Conservation (phyloP, 2,888 invertebrate genomes). For the Brenthis ino region DNA sequence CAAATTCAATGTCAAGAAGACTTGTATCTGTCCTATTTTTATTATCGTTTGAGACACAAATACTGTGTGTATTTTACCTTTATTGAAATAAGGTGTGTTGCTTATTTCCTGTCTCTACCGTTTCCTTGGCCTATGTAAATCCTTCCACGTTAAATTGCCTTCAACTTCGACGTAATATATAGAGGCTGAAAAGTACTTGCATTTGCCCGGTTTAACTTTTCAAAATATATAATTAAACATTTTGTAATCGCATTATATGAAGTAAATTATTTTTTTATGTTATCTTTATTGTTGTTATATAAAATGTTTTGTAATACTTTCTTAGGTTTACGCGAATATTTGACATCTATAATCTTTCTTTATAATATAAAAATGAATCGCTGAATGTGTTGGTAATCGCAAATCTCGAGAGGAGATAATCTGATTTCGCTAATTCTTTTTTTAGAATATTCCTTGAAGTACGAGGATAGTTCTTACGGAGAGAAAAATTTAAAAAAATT, state of each 20-base stretch:
- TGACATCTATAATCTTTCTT: no score
- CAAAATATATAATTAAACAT: not conserved
- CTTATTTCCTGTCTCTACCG: conserved; percentile 60
- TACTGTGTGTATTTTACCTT: conserved; percentile 58
- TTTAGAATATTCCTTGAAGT: no score
- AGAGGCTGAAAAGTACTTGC: conserved; percentile 52
- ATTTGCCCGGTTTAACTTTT: conserved; percentile 40
- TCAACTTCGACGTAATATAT: conserved; percentile 50
- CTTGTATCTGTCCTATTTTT: not conserved
- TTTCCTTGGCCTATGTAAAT: conserved; percentile 57
- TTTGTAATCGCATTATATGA: no score
- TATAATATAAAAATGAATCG: no score
- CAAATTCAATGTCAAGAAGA: no score
- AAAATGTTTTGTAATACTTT: not conserved
- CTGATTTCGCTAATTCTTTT: no score
- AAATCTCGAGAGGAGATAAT: no score
- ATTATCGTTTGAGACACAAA: not conserved
- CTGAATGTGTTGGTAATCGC: no score
- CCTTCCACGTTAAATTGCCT: conserved; percentile 64
- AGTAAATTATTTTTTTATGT: not conserved
- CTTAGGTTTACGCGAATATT: no score
- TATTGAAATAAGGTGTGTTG: conserved; percentile 65
- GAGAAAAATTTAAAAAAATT: no score
- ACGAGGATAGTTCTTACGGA: no score
- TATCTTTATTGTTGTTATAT: not conserved